Evolutionary conservation across 2,113 vertebrate species (phyloP), one percentile per base, ranked within the genome.

Genomic region (Colistium nudipinnis): DNA sequence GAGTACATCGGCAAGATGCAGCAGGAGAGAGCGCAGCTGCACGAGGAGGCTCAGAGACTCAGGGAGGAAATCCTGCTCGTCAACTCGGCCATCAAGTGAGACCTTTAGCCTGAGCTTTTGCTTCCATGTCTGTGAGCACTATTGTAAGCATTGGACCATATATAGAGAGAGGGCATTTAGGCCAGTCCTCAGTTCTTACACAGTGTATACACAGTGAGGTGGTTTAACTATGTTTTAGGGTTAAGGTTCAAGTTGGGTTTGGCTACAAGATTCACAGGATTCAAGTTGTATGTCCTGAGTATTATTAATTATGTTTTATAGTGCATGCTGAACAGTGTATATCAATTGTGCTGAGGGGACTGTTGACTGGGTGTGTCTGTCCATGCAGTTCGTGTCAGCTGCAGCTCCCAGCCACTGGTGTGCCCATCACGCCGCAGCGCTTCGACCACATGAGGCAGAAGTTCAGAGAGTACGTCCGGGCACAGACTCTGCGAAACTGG

Each of bases 1-100:
- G 96, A 98, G 76, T 99, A 99, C 83, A 96, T 99, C 78, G 79
- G 87, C 68, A 97, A 98, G 90, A 93, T 99, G 91, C 98, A 99
- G 92, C 97, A 98, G 89, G 98, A 99, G 80, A 90, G 97, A 41
- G 80, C 91, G 0, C 94, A 94, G 74, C 88, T 98, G 78, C 96
- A 97, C n/a, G 96, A 98, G 0, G 97, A 99, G 88, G 93, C 94
- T 0, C 96, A 98, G 84, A 91, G 87, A 57, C 94, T 99, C 33
- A 76, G 95, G 53, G 93, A 96, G 35, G 94, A 99, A 90, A 96
- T 98, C 0, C 93, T 96, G 84, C 92, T 92, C 55, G 94, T 99
- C 78, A 99, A 98, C 7, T 85, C 94, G 0, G 92, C 94, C 84
- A 98, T 99, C 89, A 99, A 93, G 98, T 98, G 87, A 90, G 90